These are phyloP conservation scores for Xanthia togata DNA, from an alignment of 2,888 invertebrate genomes.

Conservation along the genomic window DNA sequence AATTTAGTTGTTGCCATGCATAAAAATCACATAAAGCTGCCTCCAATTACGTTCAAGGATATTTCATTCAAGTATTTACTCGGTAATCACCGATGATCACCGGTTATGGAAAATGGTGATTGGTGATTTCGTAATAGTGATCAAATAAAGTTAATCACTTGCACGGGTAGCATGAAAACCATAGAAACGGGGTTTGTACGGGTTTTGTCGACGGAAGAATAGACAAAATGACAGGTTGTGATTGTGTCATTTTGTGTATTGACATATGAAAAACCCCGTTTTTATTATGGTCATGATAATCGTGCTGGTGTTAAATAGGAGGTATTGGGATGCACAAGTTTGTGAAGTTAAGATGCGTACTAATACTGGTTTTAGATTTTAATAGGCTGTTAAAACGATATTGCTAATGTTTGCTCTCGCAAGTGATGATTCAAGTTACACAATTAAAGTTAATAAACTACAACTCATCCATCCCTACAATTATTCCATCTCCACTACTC, in stretches of 20 bases:
- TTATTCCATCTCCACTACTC: not conserved
- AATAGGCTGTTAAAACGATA: not conserved
- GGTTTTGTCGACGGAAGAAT: too few relatives aligned
- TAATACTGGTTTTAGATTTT: not conserved
- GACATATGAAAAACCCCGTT: too few relatives aligned
- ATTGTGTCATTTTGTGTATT: too few relatives aligned
- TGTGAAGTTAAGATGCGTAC: not conserved
- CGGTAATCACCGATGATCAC: slow-evolving; percentile 18
- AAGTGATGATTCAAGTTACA: not conserved
- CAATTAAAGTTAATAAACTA: slow-evolving; percentile 1
- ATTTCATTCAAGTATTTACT: slow-evolving; percentile 16
- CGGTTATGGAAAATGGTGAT: not conserved
- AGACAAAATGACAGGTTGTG: too few relatives aligned
- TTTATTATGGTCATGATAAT: too few relatives aligned
- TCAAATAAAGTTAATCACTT: slow-evolving; percentile 20
- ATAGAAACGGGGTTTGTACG: too few relatives aligned
- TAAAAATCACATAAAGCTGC: slow-evolving; percentile 43
- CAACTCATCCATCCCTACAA: not conserved
- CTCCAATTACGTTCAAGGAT: slow-evolving; percentile 27
- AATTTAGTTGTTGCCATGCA: slow-evolving; percentile 24
- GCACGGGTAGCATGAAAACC: too few relatives aligned
- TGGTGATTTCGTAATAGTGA: slow-evolving; percentile 33
- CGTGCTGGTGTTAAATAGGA: not conserved
- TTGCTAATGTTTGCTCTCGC: not conserved
- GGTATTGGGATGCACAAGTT: slow-evolving; percentile 5